Evolutionary conservation across 2,113 vertebrate species (phyloP).

Genomic region (Sphaerodactylus townsendi): DNA sequence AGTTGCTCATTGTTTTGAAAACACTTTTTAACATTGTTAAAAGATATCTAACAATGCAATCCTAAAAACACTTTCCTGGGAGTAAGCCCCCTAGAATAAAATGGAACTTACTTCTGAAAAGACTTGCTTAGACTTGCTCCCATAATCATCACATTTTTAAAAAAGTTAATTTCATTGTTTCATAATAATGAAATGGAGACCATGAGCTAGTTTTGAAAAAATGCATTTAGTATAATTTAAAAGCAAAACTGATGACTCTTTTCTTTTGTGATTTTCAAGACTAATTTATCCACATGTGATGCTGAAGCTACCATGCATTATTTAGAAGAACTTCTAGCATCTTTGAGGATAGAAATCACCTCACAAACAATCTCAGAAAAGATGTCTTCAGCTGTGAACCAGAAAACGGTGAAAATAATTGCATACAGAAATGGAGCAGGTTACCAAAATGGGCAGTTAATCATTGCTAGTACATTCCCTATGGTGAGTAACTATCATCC

Average conservation of each 20-base stretch:
- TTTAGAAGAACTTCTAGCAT: conserved; percentile 54
- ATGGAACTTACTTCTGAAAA: too few relatives aligned
- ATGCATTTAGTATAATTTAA: background rate
- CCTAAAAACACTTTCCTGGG: too few relatives aligned
- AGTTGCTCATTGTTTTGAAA: too few relatives aligned
- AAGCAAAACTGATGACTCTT: background rate
- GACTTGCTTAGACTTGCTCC: too few relatives aligned
- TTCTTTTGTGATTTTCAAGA: conserved; percentile 40
- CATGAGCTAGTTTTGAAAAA: background rate
- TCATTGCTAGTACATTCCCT: conserved; percentile 63
- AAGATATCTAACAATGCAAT: too few relatives aligned
- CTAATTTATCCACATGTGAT: conserved; percentile 55
- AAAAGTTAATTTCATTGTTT: too few relatives aligned
- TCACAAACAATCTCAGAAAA: conserved; percentile 12
- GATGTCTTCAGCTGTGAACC: conserved; percentile 12
- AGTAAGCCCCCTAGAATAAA: too few relatives aligned
- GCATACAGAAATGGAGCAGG: conserved; percentile 67
- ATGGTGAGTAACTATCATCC: conserved; percentile 52
- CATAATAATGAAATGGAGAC: background rate
- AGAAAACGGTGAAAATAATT: conserved; percentile 61
- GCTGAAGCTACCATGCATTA: conserved; percentile 50
- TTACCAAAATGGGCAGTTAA: conserved; percentile 57
- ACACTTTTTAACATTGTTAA: too few relatives aligned
- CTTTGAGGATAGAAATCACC: conserved; percentile 47
- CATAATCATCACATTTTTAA: too few relatives aligned